Evolutionary conservation across 2,113 vertebrate species (phyloP).

Genomic region (Serinus canaria): DNA sequence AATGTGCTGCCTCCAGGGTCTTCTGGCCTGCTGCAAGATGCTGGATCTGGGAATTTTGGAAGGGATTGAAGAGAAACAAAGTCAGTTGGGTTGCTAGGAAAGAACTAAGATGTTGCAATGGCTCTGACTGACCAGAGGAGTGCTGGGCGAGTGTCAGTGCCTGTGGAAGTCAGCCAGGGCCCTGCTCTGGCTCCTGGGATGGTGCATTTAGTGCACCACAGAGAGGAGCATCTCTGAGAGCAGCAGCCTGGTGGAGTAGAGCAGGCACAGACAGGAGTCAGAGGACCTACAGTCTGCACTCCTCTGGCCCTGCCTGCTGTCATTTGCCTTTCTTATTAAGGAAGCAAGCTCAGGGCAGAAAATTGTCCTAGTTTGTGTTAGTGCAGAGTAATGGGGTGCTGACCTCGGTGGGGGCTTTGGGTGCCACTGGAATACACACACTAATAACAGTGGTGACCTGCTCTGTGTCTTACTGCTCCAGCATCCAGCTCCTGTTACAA

Average conservation of each 20-base stretch:
- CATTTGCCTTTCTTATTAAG: slow-evolving; percentile 17
- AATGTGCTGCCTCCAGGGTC: fast-evolving
- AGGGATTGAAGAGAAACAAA: background rate
- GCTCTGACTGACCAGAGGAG: background rate
- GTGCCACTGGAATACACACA: background rate
- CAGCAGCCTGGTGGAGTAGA: background rate
- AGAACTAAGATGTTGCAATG: background rate
- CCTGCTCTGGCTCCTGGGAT: background rate
- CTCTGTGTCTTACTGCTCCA: background rate
- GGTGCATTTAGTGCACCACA: background rate
- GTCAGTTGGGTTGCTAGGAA: background rate
- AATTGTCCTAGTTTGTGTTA: background rate
- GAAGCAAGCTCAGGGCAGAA: background rate
- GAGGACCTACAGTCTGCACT: background rate
- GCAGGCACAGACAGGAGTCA: background rate
- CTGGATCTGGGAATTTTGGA: background rate
- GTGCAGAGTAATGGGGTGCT: slow-evolving; percentile 11
- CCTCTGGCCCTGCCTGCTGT: background rate
- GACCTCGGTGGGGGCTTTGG: background rate
- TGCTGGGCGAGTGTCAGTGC: background rate
- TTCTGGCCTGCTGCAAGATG: background rate
- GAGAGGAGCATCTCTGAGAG: background rate
- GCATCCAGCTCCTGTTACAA: background rate
- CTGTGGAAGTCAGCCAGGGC: background rate
- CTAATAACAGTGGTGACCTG: background rate